Base-by-base conservation (phyloP, 2,113 vertebrate species). In the Mastomys coucha region DNA sequence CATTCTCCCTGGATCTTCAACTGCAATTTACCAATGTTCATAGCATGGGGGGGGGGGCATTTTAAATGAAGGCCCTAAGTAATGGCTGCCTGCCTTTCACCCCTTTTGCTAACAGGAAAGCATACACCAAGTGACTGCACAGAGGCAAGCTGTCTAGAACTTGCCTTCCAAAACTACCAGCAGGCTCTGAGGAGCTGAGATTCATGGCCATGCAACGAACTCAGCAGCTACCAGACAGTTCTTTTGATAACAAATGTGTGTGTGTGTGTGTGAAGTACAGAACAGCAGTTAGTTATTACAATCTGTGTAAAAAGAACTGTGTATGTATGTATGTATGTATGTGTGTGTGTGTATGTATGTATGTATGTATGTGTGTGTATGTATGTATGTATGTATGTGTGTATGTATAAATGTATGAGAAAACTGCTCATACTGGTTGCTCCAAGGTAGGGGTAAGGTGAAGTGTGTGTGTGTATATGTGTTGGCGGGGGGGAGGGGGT, bases 241-340 rank as follows among this genome's bases (percentile, higher is more conserved):
- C 49, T 96, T 95, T 81, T 76, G 81, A 65, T 60, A 84, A 19
- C 65, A 49, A 91, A 67, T 51, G 19, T 45, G 76, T 36, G 51
- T 51, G 51, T 5, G 51, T 51, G 51, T 51, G 51, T 5, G 51
- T 51, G 70, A 82, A 72, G 45, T 58, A 70, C 33, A 90, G 53
- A 89, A 56, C 6, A 88, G 69, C 0, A 1, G 42, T 17, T 36
- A 24, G 31, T 28, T 65, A 65, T 65, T 72, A 49, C 22, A 11
- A 36, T 49, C 87, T 72, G 58, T 72, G 19, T 70, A 51, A 90
- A 96, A 65, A 60, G 19, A 82, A 89, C 39, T 5, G 31, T 24
- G 51, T 33, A 69, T 17, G 24, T 65, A 65, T 65, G 63, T 65
- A 65, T 58, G 58, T 7, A 45, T 28, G 49, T 49, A 49, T 22